Percentiles rank a stretch among this genome's conserved stretches.
Evolutionary conservation across 2,113 vertebrate genomes (phyloP).

Genomic region (Xenus cinereus): DNA sequence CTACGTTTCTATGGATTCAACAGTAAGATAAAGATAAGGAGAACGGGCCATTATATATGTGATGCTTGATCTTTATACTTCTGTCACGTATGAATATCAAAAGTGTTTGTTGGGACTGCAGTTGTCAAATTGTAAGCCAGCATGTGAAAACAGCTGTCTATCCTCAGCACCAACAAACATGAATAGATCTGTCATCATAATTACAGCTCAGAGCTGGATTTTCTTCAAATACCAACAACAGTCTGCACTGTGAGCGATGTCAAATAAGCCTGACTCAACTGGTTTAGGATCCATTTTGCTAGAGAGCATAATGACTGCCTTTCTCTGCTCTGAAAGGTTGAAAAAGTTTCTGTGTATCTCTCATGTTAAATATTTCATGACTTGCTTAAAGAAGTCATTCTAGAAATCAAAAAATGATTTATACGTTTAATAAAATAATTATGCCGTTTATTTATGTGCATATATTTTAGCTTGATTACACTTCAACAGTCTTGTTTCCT

Average conservation of each 20-base stretch:
- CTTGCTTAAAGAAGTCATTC: background rate
- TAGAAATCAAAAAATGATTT: slow-evolving; percentile 21
- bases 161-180: slow-evolving; percentile 54
- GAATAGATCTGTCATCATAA: slow-evolving; percentile 60
- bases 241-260: slow-evolving; percentile 7
- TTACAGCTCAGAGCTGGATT: slow-evolving; percentile 61
- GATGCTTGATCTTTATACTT: slow-evolving; percentile 23
- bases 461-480: slow-evolving; percentile 22
- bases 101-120: slow-evolving; percentile 47
- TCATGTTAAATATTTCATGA: background rate
- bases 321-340: background rate
- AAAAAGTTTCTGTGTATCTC: background rate
- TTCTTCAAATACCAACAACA: slow-evolving; percentile 54
- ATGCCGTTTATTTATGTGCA: background rate
- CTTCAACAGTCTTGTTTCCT: background rate
- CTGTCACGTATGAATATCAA: slow-evolving; percentile 24
- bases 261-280: slow-evolving; percentile 55
- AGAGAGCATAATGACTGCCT: background rate
- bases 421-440: slow-evolving; percentile 49
- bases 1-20: background rate
- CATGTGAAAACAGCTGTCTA: slow-evolving; percentile 64
- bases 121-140: slow-evolving; percentile 50
- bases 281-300: slow-evolving; percentile 20
- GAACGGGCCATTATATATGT: background rate
- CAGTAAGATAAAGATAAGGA: background rate